A percentile compares a stretch with the other conserved stretches of the same genome.
Evolutionary conservation across 2,113 vertebrate species (phyloP).

Genomic region (Phalacrocorax aristotelis): DNA sequence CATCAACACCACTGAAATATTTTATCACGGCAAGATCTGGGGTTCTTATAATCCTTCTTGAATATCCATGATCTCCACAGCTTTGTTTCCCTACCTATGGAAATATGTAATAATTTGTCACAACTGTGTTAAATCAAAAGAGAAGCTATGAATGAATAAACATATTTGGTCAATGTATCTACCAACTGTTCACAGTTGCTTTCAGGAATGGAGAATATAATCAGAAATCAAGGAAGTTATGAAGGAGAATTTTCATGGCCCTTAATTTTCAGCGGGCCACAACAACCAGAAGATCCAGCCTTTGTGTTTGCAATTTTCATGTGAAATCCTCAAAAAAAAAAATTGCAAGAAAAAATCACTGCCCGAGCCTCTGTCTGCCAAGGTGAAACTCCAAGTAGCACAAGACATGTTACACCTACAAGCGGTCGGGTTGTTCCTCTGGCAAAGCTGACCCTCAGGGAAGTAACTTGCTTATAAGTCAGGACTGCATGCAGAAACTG

Average conservation of each 20-base stretch:
- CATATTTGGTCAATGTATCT: not conserved
- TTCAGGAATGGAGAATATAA: not conserved
- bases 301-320: not conserved
- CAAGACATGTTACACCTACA: not conserved
- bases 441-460: not conserved
- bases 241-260: not conserved
- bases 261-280: not conserved
- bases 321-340: not conserved
- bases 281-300: not conserved
- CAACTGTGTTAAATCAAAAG: not conserved
- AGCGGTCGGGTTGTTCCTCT: not conserved
- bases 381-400: not conserved
- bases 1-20: not conserved
- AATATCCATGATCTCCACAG: not conserved
- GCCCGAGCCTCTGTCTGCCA: not conserved
- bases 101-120: not conserved
- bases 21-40: not conserved
- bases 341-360: not conserved
- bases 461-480: not conserved
- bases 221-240: not conserved
- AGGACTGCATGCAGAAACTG: not conserved
- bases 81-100: not conserved
- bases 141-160: not conserved
- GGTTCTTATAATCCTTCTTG: not conserved
- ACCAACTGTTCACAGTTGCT: rapidly evolving